Percentiles rank a stretch among this genome's conserved stretches.
phyloP scores from a whole-genome alignment of 2,888 invertebrate species.

The Neocrepidodera transversa region DNA sequence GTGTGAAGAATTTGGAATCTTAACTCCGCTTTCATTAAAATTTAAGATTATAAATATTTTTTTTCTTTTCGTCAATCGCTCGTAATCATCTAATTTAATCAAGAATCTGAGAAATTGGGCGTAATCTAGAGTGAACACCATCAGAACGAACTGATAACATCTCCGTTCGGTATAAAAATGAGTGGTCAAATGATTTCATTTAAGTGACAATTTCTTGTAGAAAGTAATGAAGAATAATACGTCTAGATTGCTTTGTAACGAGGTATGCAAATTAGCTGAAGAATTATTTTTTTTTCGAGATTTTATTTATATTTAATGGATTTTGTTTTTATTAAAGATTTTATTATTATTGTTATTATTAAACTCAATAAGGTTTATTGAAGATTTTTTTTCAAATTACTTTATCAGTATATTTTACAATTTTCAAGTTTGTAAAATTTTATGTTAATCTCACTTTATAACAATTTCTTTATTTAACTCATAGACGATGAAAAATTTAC shows the following conservation, averaged over 20 bases:
- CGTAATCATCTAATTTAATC: constrained; percentile 33
- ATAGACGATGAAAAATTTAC: too few species aligned
- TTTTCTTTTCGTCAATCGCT: constrained; percentile 22
- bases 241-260: neutral
- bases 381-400: too few species aligned
- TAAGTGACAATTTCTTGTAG: constrained; percentile 23
- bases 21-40: constrained; percentile 25
- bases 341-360: too few species aligned
- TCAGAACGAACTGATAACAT: constrained; percentile 23
- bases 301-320: too few species aligned
- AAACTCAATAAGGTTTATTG: too few species aligned
- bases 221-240: constrained; percentile 3
- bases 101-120: constrained; percentile 29
- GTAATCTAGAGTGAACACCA: constrained; percentile 30
- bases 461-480: too few species aligned
- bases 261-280: neutral
- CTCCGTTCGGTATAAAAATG: constrained; percentile 6
- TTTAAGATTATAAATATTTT: constrained; percentile 22
- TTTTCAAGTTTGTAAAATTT: too few species aligned
- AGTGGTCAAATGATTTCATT: constrained; percentile 20
- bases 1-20: constrained; percentile 27
- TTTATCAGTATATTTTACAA: too few species aligned
- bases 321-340: too few species aligned
- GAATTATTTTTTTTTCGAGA: too few species aligned
- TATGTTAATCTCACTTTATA: too few species aligned